phyloP scores from a whole-genome alignment of 2,888 invertebrate genomes.

The Acanthosoma haemorrhoidale region DNA sequence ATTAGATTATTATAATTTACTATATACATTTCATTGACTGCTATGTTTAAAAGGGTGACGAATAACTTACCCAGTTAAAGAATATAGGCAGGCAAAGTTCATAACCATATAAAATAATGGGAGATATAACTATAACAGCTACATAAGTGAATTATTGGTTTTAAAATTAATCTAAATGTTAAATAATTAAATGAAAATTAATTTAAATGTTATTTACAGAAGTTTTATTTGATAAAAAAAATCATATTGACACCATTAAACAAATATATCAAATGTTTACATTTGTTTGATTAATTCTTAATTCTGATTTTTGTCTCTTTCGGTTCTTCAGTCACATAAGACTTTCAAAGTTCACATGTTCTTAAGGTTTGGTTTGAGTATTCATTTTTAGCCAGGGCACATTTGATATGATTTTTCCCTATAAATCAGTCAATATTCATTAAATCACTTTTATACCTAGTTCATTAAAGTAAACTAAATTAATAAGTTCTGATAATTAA shows the following conservation, averaged over 20 bases:
- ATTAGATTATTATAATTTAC: no score
- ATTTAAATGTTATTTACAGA: neutral
- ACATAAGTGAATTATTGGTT: neutral
- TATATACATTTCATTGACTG: neutral
- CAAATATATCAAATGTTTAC: constrained; percentile 1
- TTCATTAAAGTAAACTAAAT: neutral
- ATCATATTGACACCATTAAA: neutral
- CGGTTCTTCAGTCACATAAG: neutral
- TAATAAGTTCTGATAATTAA: neutral
- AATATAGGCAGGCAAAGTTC: neutral
- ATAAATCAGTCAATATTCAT: neutral
- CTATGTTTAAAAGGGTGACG: neutral
- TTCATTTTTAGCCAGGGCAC: neutral
- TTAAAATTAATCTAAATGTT: neutral
- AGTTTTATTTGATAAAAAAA: neutral
- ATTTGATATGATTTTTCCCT: neutral
- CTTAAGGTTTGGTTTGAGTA: neutral
- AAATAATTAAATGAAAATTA: no score
- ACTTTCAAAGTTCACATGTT: no score
- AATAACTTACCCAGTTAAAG: neutral
- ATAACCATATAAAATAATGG: neutral
- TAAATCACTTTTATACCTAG: neutral
- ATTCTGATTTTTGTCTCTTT: constrained; percentile 32
- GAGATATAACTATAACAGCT: no score
- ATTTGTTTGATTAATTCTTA: constrained; percentile 25